phyloP scores from a whole-genome alignment of 2,797 vertebrate species.

The Crax fasciolata region DNA sequence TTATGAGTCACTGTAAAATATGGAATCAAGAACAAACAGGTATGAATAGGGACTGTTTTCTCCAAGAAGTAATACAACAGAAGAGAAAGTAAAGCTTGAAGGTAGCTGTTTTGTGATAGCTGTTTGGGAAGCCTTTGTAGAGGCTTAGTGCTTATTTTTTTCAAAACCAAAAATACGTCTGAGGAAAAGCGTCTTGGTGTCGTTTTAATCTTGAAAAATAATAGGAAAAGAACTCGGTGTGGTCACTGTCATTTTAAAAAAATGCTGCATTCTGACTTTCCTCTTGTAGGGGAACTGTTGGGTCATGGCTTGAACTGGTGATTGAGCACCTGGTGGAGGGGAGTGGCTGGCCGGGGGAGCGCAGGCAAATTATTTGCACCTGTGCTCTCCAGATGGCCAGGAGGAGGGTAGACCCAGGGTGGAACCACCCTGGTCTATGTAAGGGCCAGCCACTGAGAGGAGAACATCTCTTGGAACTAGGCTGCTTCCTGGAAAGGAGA shows the following conservation, averaged over 20 bases:
- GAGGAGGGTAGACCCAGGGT: too few species aligned
- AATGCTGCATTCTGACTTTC: background rate
- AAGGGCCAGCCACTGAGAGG: too few species aligned
- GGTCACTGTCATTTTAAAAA: background rate
- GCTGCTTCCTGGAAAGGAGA: too few species aligned
- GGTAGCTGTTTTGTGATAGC: background rate
- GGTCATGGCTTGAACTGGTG: too few species aligned
- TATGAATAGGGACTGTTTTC: slow-evolving; percentile 1
- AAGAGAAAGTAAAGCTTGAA: background rate
- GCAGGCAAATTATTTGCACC: too few species aligned
- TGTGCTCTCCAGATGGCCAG: too few species aligned
- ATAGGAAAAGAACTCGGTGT: background rate
- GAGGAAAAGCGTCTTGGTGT: background rate
- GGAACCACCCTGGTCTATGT: too few species aligned
- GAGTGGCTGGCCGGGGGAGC: too few species aligned
- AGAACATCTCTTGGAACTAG: too few species aligned
- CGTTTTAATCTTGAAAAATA: background rate
- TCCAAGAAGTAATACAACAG: background rate
- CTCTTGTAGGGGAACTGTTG: background rate
- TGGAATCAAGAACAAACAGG: slow-evolving; percentile 6
- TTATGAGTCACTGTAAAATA: slow-evolving; percentile 20
- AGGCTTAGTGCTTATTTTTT: background rate
- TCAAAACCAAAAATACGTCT: background rate
- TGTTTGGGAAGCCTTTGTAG: background rate
- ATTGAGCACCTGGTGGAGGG: too few species aligned